Evolutionary conservation across 2,113 vertebrate species (phyloP), one percentile per base, ranked within the genome.

Genomic region (Martes martes): DNA sequence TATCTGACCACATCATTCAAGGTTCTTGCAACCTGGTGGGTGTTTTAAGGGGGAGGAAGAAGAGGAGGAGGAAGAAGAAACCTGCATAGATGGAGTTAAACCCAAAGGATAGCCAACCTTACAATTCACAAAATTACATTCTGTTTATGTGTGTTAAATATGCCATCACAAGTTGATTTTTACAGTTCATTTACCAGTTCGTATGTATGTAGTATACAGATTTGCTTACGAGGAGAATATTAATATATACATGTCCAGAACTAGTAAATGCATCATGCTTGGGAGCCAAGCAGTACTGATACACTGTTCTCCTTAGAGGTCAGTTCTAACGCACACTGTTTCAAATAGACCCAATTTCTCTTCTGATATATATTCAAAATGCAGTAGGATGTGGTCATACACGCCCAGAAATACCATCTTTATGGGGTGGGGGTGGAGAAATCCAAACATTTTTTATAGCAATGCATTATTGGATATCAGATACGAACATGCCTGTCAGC

Each of bases 301-400:
- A 95, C 89, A 97, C 97, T 78, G 89, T 91, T 97, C 97, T 97
- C 98, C 98, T 98, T 88, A 96, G 95, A 98, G 97, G 97, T 97
- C 81, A 98, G 98, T 89, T 98, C 98, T 92, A 97, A 96, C 88
- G 91, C 98, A 98, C 86, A 61, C 95, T 47, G 83, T 93, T 98
- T 96, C 36, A 76, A 61, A 96, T 31, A 96, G 74, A 79, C 93
- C 96, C 89, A 96, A 81, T 97, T 97, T 91, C 47, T 91, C 89
- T 96, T 94, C 95, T 95, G 89, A 85, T 92, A 97, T 96, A 81
- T 94, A 96, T 98, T 98, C 97, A 96, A 98, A 97, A 98, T 98
- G 98, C 98, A 98, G 96, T 85, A 78, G 92, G 97, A 98, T 89
- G 82, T 98, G 97, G 91, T 83, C 97, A 98, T 93, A 98, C 97